These are phyloP conservation scores for Syrphus vitripennis DNA, from an alignment of 2,888 invertebrate species.

Conservation along the genomic window DNA sequence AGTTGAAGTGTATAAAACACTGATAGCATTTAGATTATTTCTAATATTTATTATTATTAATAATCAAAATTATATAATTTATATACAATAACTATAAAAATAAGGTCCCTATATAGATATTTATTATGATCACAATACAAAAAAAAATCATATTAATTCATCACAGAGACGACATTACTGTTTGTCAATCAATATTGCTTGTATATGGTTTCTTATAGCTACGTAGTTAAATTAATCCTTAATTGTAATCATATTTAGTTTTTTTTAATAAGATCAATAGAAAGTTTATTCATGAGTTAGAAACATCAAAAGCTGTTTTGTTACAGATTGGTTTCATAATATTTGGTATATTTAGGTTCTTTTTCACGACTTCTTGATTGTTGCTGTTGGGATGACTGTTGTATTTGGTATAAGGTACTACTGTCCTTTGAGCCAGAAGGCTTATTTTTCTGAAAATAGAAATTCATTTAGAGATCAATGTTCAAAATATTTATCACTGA, in stretches of 20 bases:
- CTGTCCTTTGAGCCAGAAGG: conserved; percentile 66
- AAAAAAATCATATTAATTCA: background rate
- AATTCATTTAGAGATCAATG: too few species aligned
- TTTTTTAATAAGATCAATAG: conserved; percentile 41
- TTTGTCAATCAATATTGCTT: conserved; percentile 29
- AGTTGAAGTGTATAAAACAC: conserved; percentile 29
- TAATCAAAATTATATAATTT: background rate
- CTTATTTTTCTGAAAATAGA: conserved; percentile 74
- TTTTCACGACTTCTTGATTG: conserved; percentile 74
- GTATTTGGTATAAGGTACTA: conserved; percentile 65
- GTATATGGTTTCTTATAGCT: conserved; percentile 1
- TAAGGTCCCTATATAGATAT: background rate
- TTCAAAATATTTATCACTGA: too few species aligned
- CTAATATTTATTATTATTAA: background rate
- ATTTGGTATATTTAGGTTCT: conserved; percentile 78
- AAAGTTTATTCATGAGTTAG: conserved; percentile 17
- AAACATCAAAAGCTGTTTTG: conserved; percentile 43
- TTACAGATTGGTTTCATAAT: conserved; percentile 80
- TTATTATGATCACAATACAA: background rate
- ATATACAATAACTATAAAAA: background rate
- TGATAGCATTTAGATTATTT: conserved; percentile 16
- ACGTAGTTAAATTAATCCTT: conserved; percentile 6
- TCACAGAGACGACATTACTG: conserved; percentile 19
- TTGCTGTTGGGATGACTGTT: conserved; percentile 63
- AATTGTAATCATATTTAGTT: conserved; percentile 7